Percentiles rank a stretch among this genome's conserved stretches.
phyloP scores from a whole-genome alignment of 2,888 invertebrate species.

The Diadromus collaris region DNA sequence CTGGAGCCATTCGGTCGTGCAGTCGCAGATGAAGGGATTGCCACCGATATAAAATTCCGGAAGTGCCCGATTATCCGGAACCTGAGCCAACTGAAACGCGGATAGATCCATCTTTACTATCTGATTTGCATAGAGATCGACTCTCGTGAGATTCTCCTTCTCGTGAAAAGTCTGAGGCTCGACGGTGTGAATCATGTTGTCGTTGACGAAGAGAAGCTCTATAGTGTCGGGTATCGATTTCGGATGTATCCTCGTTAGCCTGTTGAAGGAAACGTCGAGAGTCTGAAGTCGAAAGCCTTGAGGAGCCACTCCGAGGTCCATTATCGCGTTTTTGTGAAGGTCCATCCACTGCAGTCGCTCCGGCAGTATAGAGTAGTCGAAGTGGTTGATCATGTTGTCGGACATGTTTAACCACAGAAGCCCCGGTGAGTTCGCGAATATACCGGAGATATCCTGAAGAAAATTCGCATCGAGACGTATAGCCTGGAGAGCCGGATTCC shows the following conservation, averaged over 20 bases:
- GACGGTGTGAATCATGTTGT: conserved; percentile 92
- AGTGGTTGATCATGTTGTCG: conserved; percentile 93
- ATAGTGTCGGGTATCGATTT: conserved; percentile 91
- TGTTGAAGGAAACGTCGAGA: conserved; percentile 95
- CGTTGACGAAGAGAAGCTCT: conserved; percentile 92
- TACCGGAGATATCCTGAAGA: conserved; percentile 89
- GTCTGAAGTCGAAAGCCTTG: conserved; percentile 89
- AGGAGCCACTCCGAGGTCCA: conserved; percentile 87
- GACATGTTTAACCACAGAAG: conserved; percentile 95
- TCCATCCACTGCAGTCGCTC: conserved; percentile 93
- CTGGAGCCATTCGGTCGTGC: conserved; percentile 97
- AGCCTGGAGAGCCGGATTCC: conserved; percentile 90
- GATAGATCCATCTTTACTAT: conserved; percentile 95
- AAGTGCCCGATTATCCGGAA: conserved; percentile 87
- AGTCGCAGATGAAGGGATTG: conserved; percentile 97
- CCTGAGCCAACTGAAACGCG: conserved; percentile 90
- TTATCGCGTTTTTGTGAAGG: conserved; percentile 92
- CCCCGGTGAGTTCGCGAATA: conserved; percentile 91
- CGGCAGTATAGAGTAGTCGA: conserved; percentile 93
- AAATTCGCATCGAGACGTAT: conserved; percentile 93
- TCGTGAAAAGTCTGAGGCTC: conserved; percentile 95
- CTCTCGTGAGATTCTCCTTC: conserved; percentile 93
- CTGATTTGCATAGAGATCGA: conserved; percentile 96
- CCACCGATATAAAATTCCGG: conserved; percentile 97
- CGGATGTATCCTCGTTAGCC: conserved; percentile 88